A percentile compares a stretch with the other conserved stretches of the same genome.
Conservation (phyloP, 2,113 vertebrate species). For the Siniperca knerii region DNA sequence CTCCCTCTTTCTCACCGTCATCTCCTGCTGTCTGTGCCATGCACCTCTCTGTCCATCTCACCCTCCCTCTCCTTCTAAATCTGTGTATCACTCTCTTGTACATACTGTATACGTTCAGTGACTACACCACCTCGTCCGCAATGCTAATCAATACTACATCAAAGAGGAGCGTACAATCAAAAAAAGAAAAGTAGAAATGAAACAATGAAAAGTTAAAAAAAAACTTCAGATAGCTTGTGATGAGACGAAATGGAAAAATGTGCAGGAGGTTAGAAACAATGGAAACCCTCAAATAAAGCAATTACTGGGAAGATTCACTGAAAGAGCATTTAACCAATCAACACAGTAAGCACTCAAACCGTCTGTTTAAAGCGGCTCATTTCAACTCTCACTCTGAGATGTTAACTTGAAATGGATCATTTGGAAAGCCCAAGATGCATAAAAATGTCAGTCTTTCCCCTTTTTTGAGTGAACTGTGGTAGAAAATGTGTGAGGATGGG, state of each 20-base stretch:
- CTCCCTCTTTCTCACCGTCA: background rate
- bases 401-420: background rate
- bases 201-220: background rate
- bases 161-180: background rate
- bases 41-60: constrained; percentile 10
- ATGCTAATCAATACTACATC: constrained; percentile 28
- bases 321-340: background rate
- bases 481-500: background rate
- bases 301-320: background rate
- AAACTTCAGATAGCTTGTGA: constrained; percentile 6
- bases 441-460: background rate
- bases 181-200: background rate
- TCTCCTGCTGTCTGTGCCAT: constrained; percentile 25
- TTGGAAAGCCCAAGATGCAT: background rate
- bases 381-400: background rate
- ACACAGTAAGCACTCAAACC: background rate
- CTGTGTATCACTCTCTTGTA: background rate
- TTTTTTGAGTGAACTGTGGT: background rate
- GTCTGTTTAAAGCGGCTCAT: constrained; percentile 8
- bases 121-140: background rate
- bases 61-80: background rate
- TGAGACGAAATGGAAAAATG: background rate
- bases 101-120: background rate
- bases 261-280: background rate
- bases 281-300: constrained; percentile 8